Evolutionary conservation across 2,888 invertebrate species (phyloP), one percentile per base, ranked within the genome.

Genomic region (Drosophila siamana): DNA sequence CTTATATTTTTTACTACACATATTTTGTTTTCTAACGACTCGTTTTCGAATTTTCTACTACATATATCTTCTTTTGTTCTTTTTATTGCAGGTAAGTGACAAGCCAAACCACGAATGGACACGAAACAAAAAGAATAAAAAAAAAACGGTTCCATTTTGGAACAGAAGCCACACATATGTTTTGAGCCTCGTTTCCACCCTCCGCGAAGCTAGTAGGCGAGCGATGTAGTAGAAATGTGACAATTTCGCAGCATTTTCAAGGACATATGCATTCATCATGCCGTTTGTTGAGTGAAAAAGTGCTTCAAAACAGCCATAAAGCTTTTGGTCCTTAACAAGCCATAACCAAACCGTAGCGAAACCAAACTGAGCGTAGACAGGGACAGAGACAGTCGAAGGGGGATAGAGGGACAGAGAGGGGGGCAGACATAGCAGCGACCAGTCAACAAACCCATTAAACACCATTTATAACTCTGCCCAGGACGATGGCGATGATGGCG

Each of bases 401-500:
- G 11, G 6, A n/a, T n/a, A n/a, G 19, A 41, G 11, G 13, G 28
- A 54, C 40, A 43, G 64, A 56, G 52, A 55, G 54, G 9, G n/a
- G 28, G 26, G 40, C 40, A 30, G 30, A 19, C 54, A 30, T n/a
- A 65, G 66, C 69, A 65, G 66, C 69, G 69, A 68, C 50, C 83
- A 86, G 83, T 86, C 86, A 84, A 84, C 86, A 86, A 84, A 86
- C 83, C 86, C 86, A 84, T 84, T 84, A 84, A 84, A 77, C 80
- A 70, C 81, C 83, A 84, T 84, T 84, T 84, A 86, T 84, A 84
- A 65, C 65, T 56, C 60, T 63, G 55, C 19, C 26, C 56, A 59
- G 13, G 13, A 55, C 13, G 41, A 51, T 24, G 60, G 9, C 6
- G 22, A 33, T n/a, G n/a, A n/a, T n/a, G n/a, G n/a, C n/a, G n/a